These are phyloP conservation scores for Chrosomus eos DNA, from an alignment of 2,797 vertebrate genomes.

Conservation along the genomic window DNA sequence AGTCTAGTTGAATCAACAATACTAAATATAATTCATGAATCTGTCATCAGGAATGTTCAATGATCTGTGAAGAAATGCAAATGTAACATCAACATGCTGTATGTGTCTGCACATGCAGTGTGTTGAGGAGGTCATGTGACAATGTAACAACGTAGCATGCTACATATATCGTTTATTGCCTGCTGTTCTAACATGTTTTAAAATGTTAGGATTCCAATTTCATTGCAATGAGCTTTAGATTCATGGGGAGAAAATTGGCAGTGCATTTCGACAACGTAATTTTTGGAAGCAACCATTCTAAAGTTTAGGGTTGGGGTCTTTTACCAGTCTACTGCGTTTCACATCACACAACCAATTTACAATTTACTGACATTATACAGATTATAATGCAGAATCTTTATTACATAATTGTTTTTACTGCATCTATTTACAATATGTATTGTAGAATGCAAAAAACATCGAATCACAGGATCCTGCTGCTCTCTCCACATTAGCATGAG, in stretches of 20 bases:
- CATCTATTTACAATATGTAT: neutral
- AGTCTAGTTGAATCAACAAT: neutral
- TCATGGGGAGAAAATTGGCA: neutral
- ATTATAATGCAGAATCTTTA: neutral
- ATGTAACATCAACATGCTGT: conserved; percentile 8
- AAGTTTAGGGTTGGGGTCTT: neutral
- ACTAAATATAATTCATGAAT: neutral
- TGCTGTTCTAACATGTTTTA: neutral
- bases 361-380: no score
- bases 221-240: neutral
- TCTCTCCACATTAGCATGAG: conserved; percentile 52
- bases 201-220: neutral
- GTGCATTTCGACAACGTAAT: neutral
- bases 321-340: neutral
- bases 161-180: neutral
- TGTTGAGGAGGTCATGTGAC: neutral
- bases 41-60: neutral
- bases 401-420: neutral
- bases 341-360: neutral
- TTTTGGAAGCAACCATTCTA: neutral
- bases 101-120: neutral
- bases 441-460: conserved; percentile 5
- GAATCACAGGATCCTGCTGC: conserved; percentile 11
- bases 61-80: conserved; percentile 25
- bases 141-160: neutral